phyloP scores from a whole-genome alignment of 1,140 invertebrate genomes.

The Scaptomyza montana region DNA sequence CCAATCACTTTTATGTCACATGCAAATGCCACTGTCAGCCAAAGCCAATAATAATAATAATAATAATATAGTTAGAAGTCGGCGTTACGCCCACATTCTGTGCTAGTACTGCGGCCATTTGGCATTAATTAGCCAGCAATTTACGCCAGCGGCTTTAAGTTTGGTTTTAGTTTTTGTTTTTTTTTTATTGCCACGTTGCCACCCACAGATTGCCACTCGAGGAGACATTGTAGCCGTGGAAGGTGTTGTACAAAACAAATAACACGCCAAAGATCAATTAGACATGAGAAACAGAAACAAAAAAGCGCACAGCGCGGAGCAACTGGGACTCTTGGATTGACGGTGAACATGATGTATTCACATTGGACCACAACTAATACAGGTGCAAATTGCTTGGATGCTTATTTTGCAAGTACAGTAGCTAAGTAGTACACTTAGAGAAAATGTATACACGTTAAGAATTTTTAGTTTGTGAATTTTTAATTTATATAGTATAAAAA shows the following conservation, averaged over 20 bases:
- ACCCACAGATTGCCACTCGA: constrained; percentile 33
- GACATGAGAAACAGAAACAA: constrained; percentile 41
- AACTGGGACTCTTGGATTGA: constrained; percentile 40
- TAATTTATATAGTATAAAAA: no score
- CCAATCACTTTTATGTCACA: constrained; percentile 81
- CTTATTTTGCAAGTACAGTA: constrained; percentile 16
- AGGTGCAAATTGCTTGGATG: constrained; percentile 2
- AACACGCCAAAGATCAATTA: constrained; percentile 57
- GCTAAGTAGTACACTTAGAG: neutral
- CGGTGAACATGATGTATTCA: constrained; percentile 38
- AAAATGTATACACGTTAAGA: neutral
- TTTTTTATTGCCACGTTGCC: constrained; percentile 20
- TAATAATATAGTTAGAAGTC: constrained; percentile 55
- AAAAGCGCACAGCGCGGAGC: constrained; percentile 28
- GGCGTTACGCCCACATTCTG: constrained; percentile 42
- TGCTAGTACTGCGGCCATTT: constrained; percentile 24
- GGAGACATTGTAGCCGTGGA: constrained; percentile 28
- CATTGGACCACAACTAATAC: constrained; percentile 2
- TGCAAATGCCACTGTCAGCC: constrained; percentile 57
- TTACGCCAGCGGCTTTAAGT: constrained; percentile 44
- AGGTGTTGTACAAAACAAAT: constrained; percentile 54
- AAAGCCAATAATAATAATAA: constrained; percentile 45
- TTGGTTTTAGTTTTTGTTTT: constrained; percentile 5
- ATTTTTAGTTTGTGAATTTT: no score
- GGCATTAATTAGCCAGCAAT: constrained; percentile 58